Evolutionary conservation across 30 jellyfish, hydroid and myxozoan genomes (phyloP), one percentile per base, ranked within the genome.

Genomic region (Hydractinia symbiolongicarpus): DNA sequence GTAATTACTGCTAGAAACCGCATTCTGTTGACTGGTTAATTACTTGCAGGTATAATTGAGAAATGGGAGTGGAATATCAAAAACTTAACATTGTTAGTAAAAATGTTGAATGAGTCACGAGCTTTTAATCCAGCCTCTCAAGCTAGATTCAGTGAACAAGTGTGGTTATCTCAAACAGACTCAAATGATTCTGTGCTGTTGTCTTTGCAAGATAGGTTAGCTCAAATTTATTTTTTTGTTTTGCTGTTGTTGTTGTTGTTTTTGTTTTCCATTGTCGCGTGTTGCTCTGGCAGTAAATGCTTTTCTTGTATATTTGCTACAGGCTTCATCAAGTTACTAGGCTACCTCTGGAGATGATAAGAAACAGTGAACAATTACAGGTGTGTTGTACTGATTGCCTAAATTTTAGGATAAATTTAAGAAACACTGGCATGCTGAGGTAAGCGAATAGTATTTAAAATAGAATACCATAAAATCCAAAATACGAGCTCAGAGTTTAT

Each of bases 171-270:
- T 4, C 69, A 58, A 40, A 78, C 86, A 44, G 51, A 66, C 51
- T 49, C 84, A 7, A 61, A 61, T 9, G 85, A 61, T 79, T 20
- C 17, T 15, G 50, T 79, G 13, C 83, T 79, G 68, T 50, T 14
- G 44, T 79, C 87, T 15, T 49, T 79, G 53, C 87, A 79, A 61
- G 87, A 79, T 79, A 79, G 87, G 87, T 79, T 5, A 16, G 82
- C 83, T 15, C 0, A 6, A 0, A n/a, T n/a, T n/a, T n/a, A n/a
- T n/a, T n/a, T 75, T 8, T 16, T 17, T 72, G 13, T 72, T 7
- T 19, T 72, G 40, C 40, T 6, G 9, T 4, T 64, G 40, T 64
- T 13, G 44, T 30, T 30, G 44, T 30, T 30, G 44, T 30, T 30
- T 1, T 30, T 30, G 44, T 30, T 30, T 30, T n/a, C n/a, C n/a